These are phyloP conservation scores for Microchirus variegatus DNA, from an alignment of 2,797 vertebrate species.

Conservation along the genomic window DNA sequence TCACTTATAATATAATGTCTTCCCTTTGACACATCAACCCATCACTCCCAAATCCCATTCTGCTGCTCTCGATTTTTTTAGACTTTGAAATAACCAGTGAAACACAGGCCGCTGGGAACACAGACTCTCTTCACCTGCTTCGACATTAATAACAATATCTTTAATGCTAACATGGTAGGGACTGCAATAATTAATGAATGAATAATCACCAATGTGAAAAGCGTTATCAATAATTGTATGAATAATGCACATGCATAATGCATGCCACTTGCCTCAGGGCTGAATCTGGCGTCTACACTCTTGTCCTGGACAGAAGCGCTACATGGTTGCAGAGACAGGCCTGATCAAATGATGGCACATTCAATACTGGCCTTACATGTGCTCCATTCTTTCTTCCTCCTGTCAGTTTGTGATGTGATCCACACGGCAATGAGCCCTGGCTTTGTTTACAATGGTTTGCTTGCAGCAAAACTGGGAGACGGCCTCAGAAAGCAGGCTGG, in stretches of 20 bases:
- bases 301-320: constrained; percentile 83
- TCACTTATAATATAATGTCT: constrained; percentile 13
- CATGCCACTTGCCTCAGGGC: constrained; percentile 89
- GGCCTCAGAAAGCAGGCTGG: constrained; percentile 34
- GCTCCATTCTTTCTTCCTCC: constrained; percentile 48
- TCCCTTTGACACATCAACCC: constrained; percentile 16
- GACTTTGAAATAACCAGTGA: constrained; percentile 49
- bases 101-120: constrained; percentile 54
- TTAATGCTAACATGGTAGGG: constrained; percentile 86
- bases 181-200: constrained; percentile 89
- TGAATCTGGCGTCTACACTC: constrained; percentile 84
- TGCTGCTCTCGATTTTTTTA: constrained; percentile 10
- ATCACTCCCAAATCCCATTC: constrained; percentile 19
- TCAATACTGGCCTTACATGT: constrained; percentile 73
- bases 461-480: constrained; percentile 46
- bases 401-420: constrained; percentile 54
- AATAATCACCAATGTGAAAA: constrained; percentile 91
- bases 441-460: constrained; percentile 68
- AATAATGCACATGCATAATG: constrained; percentile 92
- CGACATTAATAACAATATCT: constrained; percentile 87
- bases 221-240: constrained; percentile 93
- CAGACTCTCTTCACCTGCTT: constrained; percentile 69
- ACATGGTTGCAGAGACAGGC: constrained; percentile 83
- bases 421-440: constrained; percentile 42
- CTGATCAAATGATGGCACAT: constrained; percentile 85